Percentiles rank a stretch among this genome's conserved stretches.
Conservation (phyloP, 1,140 invertebrate genomes). For the Drosophila suzukii region DNA sequence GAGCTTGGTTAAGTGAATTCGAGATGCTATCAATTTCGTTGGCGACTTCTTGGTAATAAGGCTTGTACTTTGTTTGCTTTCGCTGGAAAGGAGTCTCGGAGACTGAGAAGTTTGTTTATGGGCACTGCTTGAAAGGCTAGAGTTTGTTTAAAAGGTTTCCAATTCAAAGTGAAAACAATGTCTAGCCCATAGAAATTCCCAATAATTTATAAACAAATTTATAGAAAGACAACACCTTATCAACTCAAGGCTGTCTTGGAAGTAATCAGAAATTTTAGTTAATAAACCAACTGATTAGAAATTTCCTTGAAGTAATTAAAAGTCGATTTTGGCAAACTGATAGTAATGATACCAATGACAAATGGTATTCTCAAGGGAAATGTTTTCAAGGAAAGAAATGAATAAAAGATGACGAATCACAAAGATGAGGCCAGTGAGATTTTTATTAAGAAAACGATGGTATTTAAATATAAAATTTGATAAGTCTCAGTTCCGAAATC, state of each 20-base stretch:
- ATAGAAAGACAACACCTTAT: slow-evolving; percentile 23
- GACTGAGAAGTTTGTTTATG: slow-evolving; percentile 3
- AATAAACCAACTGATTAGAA: slow-evolving; percentile 22
- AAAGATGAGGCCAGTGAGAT: too few relatives aligned
- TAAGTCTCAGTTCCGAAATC: too few relatives aligned
- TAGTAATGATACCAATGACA: slow-evolving; percentile 6
- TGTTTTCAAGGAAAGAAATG: neutral
- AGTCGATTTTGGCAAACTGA: slow-evolving; percentile 18
- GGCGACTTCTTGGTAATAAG: slow-evolving; percentile 35
- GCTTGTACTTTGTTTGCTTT: slow-evolving; percentile 22
- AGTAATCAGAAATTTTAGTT: slow-evolving; percentile 14
- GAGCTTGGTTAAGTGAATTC: slow-evolving; percentile 24
- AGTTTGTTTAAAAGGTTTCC: neutral
- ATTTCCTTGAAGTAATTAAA: slow-evolving; percentile 37
- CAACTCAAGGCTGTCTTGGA: slow-evolving; percentile 37
- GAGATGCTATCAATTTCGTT: slow-evolving; percentile 20
- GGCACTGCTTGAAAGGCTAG: neutral
- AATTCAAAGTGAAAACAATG: neutral
- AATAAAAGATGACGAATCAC: neutral
- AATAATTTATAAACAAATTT: slow-evolving; percentile 20
- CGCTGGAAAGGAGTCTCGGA: slow-evolving; percentile 1
- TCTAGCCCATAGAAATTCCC: slow-evolving; percentile 3
- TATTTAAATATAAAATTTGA: too few relatives aligned
- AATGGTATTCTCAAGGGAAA: neutral
- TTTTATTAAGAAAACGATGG: too few relatives aligned